Evolutionary conservation across 1,140 invertebrate genomes (phyloP), one percentile per base, ranked within the genome.

Genomic region (Drosophila lacteicornis): DNA sequence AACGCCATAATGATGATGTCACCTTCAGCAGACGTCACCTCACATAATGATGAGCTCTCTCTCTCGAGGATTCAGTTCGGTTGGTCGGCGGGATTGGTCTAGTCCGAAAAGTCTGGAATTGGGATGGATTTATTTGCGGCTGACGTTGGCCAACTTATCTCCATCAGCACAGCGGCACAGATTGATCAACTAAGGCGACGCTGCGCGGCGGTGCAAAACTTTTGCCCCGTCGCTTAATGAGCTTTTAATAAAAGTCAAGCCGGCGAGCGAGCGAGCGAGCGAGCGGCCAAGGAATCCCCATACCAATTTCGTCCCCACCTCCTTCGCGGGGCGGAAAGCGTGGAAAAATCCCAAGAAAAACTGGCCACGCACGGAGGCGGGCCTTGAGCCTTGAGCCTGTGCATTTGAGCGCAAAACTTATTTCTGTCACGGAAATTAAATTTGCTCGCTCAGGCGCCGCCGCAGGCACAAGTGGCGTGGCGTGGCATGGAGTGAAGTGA

Each of bases 401-500:
- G 86, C 85, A 91, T 90, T 90, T 90, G 79, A 90, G 85, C 85
- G 85, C 82, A 90, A 90, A 90, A 90, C 85, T 90, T 90, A 90
- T 90, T 90, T 90, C 85, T 90, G 85, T 90, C 85, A 90, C 85
- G 85, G 85, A 90, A 90, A 90, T 90, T 90, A 90, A 90, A 90
- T 90, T 90, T 90, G 86, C 86, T 90, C 68, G 75, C 82, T 86
- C 47, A 74, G 69, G 70, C 82, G 69, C 65, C 66, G 74, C 67
- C 66, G 56, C 70, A 79, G 74, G 69, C 69, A 61, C 77, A 80
- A 58, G 76, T 55, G 66, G 46, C 78, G 57, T 61, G 36, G 53
- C 42, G 40, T 42, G 38, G 36, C 53, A 40, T 56, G 53, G 53
- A 53, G 70, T 49, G 53, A 47, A 85, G 69, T 66, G 69, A 74